Conservation (phyloP, 2,888 invertebrate species). For the Rutpela maculata region DNA sequence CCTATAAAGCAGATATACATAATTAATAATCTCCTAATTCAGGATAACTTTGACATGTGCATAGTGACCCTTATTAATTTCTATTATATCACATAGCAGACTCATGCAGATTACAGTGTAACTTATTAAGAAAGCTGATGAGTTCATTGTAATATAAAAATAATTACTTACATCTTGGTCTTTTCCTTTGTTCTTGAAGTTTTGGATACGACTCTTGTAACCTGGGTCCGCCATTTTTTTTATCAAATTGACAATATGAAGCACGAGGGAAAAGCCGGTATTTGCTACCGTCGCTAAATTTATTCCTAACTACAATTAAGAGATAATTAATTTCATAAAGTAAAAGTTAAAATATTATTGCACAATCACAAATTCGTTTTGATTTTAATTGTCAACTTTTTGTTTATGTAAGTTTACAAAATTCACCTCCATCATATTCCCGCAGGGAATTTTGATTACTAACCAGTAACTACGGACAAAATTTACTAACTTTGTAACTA, state of each 20-base stretch:
- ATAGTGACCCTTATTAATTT: conserved; percentile 44
- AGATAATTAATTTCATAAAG: conserved; percentile 12
- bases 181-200: conserved; percentile 99
- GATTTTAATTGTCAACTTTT: background rate
- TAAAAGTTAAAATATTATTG: conserved; percentile 16
- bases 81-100: background rate
- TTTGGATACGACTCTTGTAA: conserved; percentile 91
- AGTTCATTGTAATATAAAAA: background rate
- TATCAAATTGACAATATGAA: conserved; percentile 59
- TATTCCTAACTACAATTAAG: background rate
- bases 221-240: conserved; percentile 80
- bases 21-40: conserved; percentile 28
- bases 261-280: conserved; percentile 66
- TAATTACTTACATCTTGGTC: conserved; percentile 96
- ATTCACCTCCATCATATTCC: background rate
- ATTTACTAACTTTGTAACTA: too few relatives aligned
- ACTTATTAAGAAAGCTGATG: background rate
- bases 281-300: background rate
- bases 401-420: background rate
- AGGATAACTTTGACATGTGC: conserved; percentile 51
- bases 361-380: background rate
- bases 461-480: too few relatives aligned
- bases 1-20: conserved; percentile 77
- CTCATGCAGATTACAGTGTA: background rate
- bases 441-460: background rate